Evolutionary conservation across 2,888 invertebrate genomes (phyloP).

Genomic region (Diploptera punctata): DNA sequence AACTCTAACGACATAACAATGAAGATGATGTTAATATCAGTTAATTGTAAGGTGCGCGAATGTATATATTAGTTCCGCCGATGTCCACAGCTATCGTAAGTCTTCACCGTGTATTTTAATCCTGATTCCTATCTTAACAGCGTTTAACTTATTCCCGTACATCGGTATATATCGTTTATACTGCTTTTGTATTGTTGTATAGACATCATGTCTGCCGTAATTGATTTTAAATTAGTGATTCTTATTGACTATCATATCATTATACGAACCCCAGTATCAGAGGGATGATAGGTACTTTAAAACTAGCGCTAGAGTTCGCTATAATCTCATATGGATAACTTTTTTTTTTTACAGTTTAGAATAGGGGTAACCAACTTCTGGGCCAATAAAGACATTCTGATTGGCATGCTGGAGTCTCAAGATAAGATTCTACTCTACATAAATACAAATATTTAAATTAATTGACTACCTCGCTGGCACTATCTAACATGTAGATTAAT

Average conservation of each 20-base stretch:
- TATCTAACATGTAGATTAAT: too few relatives aligned
- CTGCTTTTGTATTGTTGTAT: background rate
- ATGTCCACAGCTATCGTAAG: background rate
- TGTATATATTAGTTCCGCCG: conserved; percentile 9
- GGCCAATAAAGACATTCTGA: too few relatives aligned
- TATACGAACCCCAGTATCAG: background rate
- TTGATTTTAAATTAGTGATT: conserved; percentile 28
- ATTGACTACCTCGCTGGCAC: too few relatives aligned
- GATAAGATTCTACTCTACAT: too few relatives aligned
- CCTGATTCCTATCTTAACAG: background rate
- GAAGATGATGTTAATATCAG: too few relatives aligned
- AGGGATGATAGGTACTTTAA: background rate
- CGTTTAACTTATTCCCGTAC: background rate
- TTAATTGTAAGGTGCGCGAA: too few relatives aligned
- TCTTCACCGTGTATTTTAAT: background rate
- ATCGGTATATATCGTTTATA: background rate
- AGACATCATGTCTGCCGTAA: conserved; percentile 3
- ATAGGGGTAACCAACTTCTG: too few relatives aligned
- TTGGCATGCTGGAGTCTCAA: too few relatives aligned
- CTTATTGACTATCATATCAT: conserved; percentile 23
- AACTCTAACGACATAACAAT: too few relatives aligned
- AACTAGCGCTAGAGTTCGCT: background rate
- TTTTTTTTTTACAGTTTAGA: background rate
- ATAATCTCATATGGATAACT: background rate
- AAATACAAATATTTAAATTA: too few relatives aligned